Conservation (phyloP, 2,113 vertebrate species). For the Phaethornis superciliosus region DNA sequence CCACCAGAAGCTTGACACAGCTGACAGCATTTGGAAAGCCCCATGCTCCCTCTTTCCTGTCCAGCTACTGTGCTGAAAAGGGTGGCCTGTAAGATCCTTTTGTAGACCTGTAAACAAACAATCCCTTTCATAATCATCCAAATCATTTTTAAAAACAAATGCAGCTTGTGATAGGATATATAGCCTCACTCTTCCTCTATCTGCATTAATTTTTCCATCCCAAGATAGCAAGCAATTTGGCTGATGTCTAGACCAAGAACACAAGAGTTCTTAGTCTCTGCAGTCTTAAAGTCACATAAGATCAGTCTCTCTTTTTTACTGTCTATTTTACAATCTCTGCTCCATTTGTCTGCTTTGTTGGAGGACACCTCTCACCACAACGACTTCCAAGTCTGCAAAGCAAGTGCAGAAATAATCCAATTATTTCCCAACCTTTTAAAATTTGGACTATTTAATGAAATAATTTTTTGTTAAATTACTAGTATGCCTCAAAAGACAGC, state of each 20-base stretch:
- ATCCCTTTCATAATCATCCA: slow-evolving; percentile 41
- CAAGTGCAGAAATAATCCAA: not conserved
- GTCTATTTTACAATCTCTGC: not conserved
- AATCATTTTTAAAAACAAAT: slow-evolving; percentile 49
- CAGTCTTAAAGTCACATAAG: not conserved
- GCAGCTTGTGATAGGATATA: slow-evolving; percentile 26
- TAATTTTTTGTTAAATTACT: not conserved
- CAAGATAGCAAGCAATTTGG: slow-evolving; percentile 20
- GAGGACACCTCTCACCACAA: not conserved
- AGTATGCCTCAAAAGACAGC: not conserved
- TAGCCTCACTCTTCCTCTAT: slow-evolving; percentile 6
- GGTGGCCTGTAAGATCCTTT: slow-evolving; percentile 43
- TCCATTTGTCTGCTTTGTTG: not conserved
- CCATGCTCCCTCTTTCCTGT: slow-evolving; percentile 29
- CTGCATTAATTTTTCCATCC: slow-evolving; percentile 29
- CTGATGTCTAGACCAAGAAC: not conserved
- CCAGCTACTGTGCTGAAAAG: slow-evolving; percentile 50
- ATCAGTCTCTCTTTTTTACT: not conserved
- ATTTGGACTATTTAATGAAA: not conserved
- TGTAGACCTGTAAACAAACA: slow-evolving; percentile 58
- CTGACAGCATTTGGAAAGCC: slow-evolving; percentile 42
- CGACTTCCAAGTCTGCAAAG: not conserved
- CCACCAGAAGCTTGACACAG: slow-evolving; percentile 6
- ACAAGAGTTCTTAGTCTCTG: slow-evolving; percentile 50
- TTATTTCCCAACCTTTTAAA: not conserved